Base-by-base conservation (phyloP, 2,113 vertebrate species). In the Barnardius zonarius region DNA sequence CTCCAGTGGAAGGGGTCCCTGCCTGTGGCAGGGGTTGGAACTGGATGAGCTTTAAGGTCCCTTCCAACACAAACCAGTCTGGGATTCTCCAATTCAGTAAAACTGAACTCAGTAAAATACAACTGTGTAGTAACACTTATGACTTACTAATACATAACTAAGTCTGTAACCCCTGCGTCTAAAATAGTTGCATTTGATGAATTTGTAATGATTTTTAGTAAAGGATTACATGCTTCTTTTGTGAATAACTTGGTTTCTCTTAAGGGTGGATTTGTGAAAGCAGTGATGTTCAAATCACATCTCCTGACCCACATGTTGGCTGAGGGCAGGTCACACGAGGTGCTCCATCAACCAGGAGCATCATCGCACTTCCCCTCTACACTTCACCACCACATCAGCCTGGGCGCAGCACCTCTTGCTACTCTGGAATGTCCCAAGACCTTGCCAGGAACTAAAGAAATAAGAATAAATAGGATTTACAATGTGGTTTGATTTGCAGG, bases 401-500 rank as follows among this genome's bases (percentile, higher is more conserved):
- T 2, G 69, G 68, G 86, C 8, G 35, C 93, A 87, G 82, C 94
- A 80, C 78, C 89, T 94, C 92, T 92, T 75, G 79, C 83, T 63
- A 39, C 81, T 4, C 84, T 30, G 68, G 7, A 10, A 12, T 20
- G 2, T 76, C 91, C 76, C 28, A 2, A 88, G 51, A 74, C 63
- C 81, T 80, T 9, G 55, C 76, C 59, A 64, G n/a, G 35, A 88
- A 25, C 51, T 66, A 46, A 63, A 39, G 48, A 43, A 35, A 3
- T 20, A 27, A 24, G 8, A 31, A 55, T 7, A 51, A 16, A 49
- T 1, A 55, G n/a, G 54, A 75, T 37, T 51, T 88, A 57, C 72
- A 55, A 61, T 41, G 86, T 67, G 68, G 11, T 77, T 93, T 74
- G 79, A 61, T 94, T 88, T 93, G 90, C 93, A 92, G 89, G 77